Evolutionary conservation across 2,888 invertebrate genomes (phyloP).

Genomic region (Sinohyriopsis cumingii): DNA sequence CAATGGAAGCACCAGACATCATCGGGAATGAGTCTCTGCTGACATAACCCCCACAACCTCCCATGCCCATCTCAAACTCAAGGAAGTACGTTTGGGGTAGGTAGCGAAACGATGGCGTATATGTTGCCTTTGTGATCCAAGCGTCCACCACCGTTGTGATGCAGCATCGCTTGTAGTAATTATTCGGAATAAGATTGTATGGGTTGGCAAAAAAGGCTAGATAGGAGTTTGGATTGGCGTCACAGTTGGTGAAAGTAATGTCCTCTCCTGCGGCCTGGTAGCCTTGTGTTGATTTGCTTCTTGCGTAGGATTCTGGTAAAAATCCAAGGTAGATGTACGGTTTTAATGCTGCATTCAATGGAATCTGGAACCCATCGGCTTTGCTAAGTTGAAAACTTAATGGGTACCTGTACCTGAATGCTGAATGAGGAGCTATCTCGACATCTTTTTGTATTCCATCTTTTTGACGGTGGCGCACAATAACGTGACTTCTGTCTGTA

Average conservation of each 20-base stretch:
- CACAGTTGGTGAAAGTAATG: constrained; percentile 2
- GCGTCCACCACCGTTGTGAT: neutral
- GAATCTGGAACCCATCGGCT: neutral
- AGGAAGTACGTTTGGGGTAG: neutral
- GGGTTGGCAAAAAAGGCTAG: constrained; percentile 1
- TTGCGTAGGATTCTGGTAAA: neutral
- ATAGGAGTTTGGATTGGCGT: constrained; percentile 6
- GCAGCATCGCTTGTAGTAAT: neutral
- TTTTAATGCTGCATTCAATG: neutral
- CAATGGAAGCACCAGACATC: neutral
- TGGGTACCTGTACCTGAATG: constrained; percentile 1
- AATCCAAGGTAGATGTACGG: constrained; percentile 9
- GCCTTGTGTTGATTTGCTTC: constrained; percentile 1
- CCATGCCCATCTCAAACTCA: constrained; percentile 7
- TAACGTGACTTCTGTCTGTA: constrained; percentile 1
- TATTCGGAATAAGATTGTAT: neutral
- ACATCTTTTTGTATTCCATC: constrained; percentile 6
- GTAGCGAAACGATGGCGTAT: neutral
- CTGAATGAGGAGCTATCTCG: constrained; percentile 1
- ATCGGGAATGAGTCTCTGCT: neutral
- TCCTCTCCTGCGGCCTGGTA: constrained; percentile 5
- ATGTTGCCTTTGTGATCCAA: constrained; percentile 2
- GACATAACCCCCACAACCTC: neutral
- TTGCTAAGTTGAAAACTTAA: neutral
- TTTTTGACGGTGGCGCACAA: neutral